These are phyloP conservation scores for Acanthoscelides obtectus DNA, from an alignment of 2,888 invertebrate genomes.

Conservation along the genomic window DNA sequence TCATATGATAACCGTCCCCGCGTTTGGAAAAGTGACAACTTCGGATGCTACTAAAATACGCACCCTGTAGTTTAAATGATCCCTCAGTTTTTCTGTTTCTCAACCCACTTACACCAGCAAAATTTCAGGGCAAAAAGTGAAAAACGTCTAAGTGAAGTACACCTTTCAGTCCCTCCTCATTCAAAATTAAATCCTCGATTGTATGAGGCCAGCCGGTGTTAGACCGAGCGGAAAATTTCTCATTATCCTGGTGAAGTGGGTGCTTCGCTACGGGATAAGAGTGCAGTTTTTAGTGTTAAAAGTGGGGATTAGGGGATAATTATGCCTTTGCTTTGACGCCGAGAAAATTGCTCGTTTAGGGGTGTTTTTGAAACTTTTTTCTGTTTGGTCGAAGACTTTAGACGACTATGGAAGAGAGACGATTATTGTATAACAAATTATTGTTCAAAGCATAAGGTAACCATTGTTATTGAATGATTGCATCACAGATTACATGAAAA, in stretches of 20 bases:
- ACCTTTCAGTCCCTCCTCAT: not conserved
- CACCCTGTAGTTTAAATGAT: no score
- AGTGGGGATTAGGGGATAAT: not conserved
- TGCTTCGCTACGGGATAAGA: not conserved
- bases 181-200: not conserved
- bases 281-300: not conserved
- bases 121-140: not conserved
- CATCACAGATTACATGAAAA: no score
- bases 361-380: not conserved
- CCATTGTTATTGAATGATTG: no score
- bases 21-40: no score
- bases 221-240: not conserved
- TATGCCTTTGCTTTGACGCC: not conserved
- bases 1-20: no score
- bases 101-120: not conserved
- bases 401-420: no score
- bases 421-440: no score
- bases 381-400: no score
- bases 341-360: not conserved
- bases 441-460: no score
- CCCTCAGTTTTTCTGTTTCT: not conserved
- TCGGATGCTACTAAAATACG: no score
- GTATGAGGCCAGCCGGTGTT: not conserved
- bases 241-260: not conserved
- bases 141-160: not conserved